These are phyloP conservation scores for Rhopalosiphum maidis DNA, from an alignment of 1,140 invertebrate genomes.

Conservation along the genomic window DNA sequence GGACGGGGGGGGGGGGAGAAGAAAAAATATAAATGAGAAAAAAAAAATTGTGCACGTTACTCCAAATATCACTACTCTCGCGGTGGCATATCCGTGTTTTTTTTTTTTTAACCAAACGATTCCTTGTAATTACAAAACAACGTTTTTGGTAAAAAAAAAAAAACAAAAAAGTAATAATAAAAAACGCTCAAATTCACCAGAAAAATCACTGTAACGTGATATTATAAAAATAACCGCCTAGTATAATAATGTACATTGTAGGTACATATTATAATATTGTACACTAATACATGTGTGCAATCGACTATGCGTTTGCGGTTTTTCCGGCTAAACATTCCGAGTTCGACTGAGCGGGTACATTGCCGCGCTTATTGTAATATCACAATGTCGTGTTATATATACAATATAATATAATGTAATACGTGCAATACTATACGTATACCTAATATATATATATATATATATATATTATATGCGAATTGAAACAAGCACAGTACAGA, in stretches of 20 bases:
- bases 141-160: too few relatives aligned
- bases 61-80: neutral
- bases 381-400: neutral
- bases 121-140: too few relatives aligned
- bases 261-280: too few relatives aligned
- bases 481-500: neutral
- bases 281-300: neutral
- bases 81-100: neutral
- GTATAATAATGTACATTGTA: too few relatives aligned
- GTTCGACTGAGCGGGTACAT: neutral
- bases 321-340: neutral
- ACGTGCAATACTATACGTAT: neutral
- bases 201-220: too few relatives aligned
- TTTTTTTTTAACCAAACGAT: too few relatives aligned
- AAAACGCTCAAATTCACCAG: too few relatives aligned
- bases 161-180: too few relatives aligned
- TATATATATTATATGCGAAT: neutral
- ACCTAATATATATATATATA: too few relatives aligned
- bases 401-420: too few relatives aligned
- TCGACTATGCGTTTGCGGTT: neutral
- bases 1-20: neutral
- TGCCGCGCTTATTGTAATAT: neutral
- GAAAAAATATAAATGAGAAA: neutral
- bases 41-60: neutral
- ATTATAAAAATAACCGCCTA: too few relatives aligned